Percentiles rank a stretch among this genome's conserved stretches.
These are phyloP conservation scores for Echeneis naucrates DNA, from an alignment of 2,797 vertebrate species.

Conservation along the genomic window DNA sequence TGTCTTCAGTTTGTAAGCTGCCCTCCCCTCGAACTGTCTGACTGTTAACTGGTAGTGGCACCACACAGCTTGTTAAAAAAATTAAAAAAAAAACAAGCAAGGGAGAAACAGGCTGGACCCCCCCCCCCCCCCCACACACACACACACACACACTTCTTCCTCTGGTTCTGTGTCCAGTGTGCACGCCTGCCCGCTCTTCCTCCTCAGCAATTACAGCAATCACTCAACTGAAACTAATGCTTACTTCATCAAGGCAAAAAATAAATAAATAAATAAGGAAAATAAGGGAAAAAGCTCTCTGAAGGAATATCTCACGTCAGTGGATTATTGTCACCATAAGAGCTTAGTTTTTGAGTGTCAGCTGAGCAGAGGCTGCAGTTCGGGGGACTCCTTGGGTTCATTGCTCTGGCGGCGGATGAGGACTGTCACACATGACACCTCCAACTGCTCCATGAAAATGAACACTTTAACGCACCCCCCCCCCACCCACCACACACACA, in stretches of 20 bases:
- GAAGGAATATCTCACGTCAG: constrained; percentile 48
- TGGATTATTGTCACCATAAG: constrained; percentile 56
- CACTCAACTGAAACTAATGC: constrained; percentile 79
- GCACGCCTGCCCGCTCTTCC: constrained; percentile 38
- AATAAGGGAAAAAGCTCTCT: constrained; percentile 30
- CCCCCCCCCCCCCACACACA: constrained; percentile 14
- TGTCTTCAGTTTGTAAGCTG: constrained; percentile 25
- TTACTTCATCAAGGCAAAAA: constrained; percentile 78
- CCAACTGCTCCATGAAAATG: background rate
- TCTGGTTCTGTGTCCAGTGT: constrained; percentile 58
- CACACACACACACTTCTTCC: too few species aligned
- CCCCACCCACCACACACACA: too few species aligned
- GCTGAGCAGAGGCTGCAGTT: constrained; percentile 40
- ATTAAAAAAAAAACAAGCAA: background rate
- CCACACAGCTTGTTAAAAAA: constrained; percentile 70
- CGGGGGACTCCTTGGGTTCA: constrained; percentile 3
- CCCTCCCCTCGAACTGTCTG: constrained; percentile 50
- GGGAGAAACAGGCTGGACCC: constrained; percentile 14
- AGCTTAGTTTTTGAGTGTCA: constrained; percentile 48
- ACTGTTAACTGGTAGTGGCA: constrained; percentile 72
- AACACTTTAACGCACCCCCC: too few species aligned
- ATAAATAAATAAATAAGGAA: constrained; percentile 36
- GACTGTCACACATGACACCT: constrained; percentile 4
- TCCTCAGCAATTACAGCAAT: constrained; percentile 81
- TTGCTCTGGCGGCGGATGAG: background rate